Conservation (phyloP, 2,888 invertebrate species). For the Dendrolimus houi region DNA sequence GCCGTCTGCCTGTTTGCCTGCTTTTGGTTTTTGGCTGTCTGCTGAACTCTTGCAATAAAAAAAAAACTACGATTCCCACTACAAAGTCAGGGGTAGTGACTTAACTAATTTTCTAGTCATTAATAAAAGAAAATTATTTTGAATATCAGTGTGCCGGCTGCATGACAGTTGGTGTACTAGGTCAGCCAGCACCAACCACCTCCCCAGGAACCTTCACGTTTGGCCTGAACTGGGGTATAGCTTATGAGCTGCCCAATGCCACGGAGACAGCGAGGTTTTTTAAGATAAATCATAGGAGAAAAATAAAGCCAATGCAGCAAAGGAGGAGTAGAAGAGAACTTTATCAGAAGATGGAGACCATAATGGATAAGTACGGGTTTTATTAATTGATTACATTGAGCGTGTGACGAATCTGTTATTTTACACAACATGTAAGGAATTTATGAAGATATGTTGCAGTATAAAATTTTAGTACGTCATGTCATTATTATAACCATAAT, state of each 20-base stretch:
- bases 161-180: slow-evolving; percentile 73
- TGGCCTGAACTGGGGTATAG: slow-evolving; percentile 83
- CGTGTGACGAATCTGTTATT: too few species aligned
- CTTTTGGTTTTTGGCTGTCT: too few species aligned
- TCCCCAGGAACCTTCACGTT: slow-evolving; percentile 77
- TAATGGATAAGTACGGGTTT: slow-evolving; percentile 73
- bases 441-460: too few species aligned
- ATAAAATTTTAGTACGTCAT: too few species aligned
- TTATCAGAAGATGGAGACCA: slow-evolving; percentile 80
- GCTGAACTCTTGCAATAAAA: too few species aligned
- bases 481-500: too few species aligned
- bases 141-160: slow-evolving; percentile 72
- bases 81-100: too few species aligned
- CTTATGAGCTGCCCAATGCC: slow-evolving; percentile 78
- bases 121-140: slow-evolving; percentile 1
- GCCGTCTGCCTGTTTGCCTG: too few species aligned
- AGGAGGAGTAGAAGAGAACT: slow-evolving; percentile 81
- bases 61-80: too few species aligned
- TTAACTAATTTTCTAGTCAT: too few species aligned
- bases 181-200: slow-evolving; percentile 58
- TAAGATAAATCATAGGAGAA: slow-evolving; percentile 33
- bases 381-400: too few species aligned
- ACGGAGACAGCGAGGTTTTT: slow-evolving; percentile 60
- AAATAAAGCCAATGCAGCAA: slow-evolving; percentile 62
- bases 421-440: too few species aligned